A percentile compares a stretch with the other conserved stretches of the same genome.
phyloP scores from a whole-genome alignment of 2,888 invertebrate species.

The Lithophane semibrunnea region DNA sequence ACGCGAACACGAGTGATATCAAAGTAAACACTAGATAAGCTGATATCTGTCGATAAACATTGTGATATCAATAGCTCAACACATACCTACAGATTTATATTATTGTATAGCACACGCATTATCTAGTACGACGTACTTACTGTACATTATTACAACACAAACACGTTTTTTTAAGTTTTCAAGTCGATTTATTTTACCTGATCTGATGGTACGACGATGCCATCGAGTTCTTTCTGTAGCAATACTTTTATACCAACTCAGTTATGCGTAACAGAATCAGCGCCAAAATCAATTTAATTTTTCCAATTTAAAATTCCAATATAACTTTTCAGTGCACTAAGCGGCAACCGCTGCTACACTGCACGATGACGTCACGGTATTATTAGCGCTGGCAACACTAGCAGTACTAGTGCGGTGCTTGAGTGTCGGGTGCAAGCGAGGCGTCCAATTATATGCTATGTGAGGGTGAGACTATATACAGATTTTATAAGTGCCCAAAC shows the following conservation, averaged over 20 bases:
- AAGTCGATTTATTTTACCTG: background rate
- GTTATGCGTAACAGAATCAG: background rate
- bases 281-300: background rate
- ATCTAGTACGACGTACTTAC: background rate
- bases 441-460: background rate
- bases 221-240: background rate
- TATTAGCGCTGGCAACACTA: slow-evolving; percentile 7
- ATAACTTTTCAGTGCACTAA: background rate
- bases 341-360: background rate
- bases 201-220: too few relatives aligned
- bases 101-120: slow-evolving; percentile 8
- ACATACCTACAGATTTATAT: slow-evolving; percentile 37
- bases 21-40: slow-evolving; percentile 44
- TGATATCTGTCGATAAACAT: slow-evolving; percentile 39
- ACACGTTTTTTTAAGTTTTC: background rate
- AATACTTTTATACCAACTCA: background rate
- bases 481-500: background rate
- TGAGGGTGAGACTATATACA: background rate
- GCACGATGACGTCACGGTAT: background rate
- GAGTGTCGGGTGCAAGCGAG: slow-evolving; percentile 3
- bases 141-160: background rate
- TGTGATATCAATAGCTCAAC: slow-evolving; percentile 26
- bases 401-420: background rate
- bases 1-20: slow-evolving; percentile 35
- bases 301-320: background rate